These are phyloP conservation scores for Tragelaphus scriptus DNA, from an alignment of 2,113 vertebrate species.

Conservation along the genomic window DNA sequence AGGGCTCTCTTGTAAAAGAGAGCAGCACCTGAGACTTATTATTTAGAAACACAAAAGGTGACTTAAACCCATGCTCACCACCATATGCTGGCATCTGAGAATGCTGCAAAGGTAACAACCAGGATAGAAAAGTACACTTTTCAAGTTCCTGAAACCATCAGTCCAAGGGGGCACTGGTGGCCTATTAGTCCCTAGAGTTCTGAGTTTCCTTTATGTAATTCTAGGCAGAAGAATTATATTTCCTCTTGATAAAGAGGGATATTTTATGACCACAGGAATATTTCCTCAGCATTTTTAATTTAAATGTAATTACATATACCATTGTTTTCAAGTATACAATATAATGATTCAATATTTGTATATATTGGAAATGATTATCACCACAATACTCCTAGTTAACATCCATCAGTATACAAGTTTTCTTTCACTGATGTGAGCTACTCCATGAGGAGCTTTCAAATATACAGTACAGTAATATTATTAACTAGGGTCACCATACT, in stretches of 20 bases:
- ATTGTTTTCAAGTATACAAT: not conserved
- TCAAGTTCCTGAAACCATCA: not conserved
- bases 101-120: not conserved
- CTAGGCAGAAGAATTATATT: not conserved
- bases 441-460: not conserved
- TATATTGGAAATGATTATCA: not conserved
- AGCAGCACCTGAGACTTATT: not conserved
- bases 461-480: not conserved
- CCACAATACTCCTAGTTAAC: not conserved
- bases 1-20: not conserved
- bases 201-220: not conserved
- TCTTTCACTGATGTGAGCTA: not conserved
- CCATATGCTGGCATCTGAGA: not conserved
- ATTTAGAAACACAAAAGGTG: not conserved
- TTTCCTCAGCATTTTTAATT: not conserved
- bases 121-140: slow-evolving; percentile 18
- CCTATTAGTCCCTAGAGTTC: not conserved
- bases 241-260: slow-evolving; percentile 4
- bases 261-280: not conserved
- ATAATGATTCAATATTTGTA: not conserved
- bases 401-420: not conserved
- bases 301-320: not conserved
- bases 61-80: not conserved
- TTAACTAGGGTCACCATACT: not conserved
- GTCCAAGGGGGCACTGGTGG: not conserved